phyloP scores from a whole-genome alignment of 2,888 invertebrate species.

The Harpagoxenus sublaevis region DNA sequence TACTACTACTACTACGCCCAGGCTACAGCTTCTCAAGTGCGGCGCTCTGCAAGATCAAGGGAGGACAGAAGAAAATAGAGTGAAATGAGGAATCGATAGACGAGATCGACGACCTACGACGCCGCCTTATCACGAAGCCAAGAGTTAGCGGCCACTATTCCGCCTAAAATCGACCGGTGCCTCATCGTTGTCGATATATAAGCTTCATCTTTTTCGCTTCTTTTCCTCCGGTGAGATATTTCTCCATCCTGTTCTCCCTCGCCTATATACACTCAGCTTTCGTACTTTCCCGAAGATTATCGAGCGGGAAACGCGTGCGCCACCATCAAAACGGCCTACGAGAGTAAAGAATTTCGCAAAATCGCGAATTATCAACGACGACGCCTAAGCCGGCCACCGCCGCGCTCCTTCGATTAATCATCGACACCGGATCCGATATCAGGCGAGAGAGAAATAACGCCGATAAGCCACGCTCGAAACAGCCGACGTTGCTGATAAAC shows the following conservation, averaged over 20 bases:
- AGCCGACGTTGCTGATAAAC: constrained; percentile 47
- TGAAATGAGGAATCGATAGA: constrained; percentile 43
- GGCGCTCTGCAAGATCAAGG: constrained; percentile 61
- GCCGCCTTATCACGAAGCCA: constrained; percentile 43
- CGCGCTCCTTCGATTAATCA: constrained; percentile 9
- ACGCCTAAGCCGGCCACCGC: neutral
- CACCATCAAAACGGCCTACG: constrained; percentile 30
- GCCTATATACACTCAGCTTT: constrained; percentile 25
- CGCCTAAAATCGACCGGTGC: constrained; percentile 60
- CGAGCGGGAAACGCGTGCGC: constrained; percentile 26
- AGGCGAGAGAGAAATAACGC: constrained; percentile 11
- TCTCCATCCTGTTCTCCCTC: neutral
- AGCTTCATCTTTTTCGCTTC: constrained; percentile 56
- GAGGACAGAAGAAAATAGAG: constrained; percentile 52
- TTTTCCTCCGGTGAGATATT: constrained; percentile 31
- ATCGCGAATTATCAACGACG: constrained; percentile 17
- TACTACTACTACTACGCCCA: constrained; percentile 56
- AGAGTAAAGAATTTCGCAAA: constrained; percentile 31
- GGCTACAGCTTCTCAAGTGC: constrained; percentile 61
- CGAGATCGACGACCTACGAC: constrained; percentile 44
- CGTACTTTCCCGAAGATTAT: constrained; percentile 17
- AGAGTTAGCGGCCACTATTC: constrained; percentile 29
- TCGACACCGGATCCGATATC: constrained; percentile 41
- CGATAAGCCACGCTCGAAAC: constrained; percentile 42
- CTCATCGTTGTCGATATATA: constrained; percentile 63